These are phyloP conservation scores for Masticophis lateralis DNA, from an alignment of 2,797 vertebrate genomes.

Conservation along the genomic window DNA sequence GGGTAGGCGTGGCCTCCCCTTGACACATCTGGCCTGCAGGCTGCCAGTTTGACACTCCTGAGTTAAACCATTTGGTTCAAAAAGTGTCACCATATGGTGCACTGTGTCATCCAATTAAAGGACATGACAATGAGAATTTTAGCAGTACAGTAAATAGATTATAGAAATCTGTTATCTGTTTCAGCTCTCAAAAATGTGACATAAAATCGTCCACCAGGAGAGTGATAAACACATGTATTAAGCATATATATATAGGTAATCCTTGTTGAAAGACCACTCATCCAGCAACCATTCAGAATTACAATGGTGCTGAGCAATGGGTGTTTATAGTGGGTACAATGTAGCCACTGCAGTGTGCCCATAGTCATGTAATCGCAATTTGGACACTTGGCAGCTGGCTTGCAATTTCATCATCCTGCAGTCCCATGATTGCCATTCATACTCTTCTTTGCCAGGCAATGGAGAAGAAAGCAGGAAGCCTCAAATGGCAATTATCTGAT, in stretches of 20 bases:
- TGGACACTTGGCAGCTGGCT: background rate
- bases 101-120: background rate
- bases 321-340: background rate
- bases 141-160: background rate
- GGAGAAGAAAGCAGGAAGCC: background rate
- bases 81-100: background rate
- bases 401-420: background rate
- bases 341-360: background rate
- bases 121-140: background rate
- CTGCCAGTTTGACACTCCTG: too few species aligned
- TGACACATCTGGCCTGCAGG: too few species aligned
- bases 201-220: background rate
- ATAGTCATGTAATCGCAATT: background rate
- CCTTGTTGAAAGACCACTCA: background rate
- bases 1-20: too few species aligned
- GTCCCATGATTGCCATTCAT: background rate
- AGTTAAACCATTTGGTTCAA: background rate
- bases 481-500: background rate
- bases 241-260: background rate
- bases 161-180: background rate
- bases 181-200: background rate
- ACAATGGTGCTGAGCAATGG: background rate
- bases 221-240: background rate
- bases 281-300: background rate
- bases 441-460: background rate